Evolutionary conservation across 2,888 invertebrate genomes (phyloP).

Genomic region (Lissonota sp.): DNA sequence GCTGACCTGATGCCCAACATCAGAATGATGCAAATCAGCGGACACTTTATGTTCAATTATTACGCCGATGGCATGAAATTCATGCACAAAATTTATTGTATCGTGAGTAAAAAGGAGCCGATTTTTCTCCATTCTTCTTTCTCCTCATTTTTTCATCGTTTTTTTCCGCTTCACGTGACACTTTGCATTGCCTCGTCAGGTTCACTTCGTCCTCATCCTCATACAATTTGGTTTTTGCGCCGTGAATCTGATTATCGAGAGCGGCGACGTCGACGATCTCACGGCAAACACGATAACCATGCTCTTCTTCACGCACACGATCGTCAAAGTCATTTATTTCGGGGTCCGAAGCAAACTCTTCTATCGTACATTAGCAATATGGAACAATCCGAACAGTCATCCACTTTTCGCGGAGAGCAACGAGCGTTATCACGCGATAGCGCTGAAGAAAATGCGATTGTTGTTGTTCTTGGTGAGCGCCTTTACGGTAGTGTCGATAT

Average conservation of each 20-base stretch:
- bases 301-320: constrained; percentile 91
- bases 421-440: constrained; percentile 90
- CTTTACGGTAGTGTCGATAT: constrained; percentile 87
- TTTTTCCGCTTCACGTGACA: not conserved
- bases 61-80: constrained; percentile 84
- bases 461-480: constrained; percentile 88
- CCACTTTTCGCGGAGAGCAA: constrained; percentile 94
- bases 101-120: constrained; percentile 74
- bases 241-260: constrained; percentile 89
- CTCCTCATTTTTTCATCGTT: not conserved
- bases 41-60: constrained; percentile 93
- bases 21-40: constrained; percentile 90
- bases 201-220: constrained; percentile 87
- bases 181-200: constrained; percentile 64
- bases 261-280: constrained; percentile 90
- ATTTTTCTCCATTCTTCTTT: not conserved
- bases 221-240: constrained; percentile 88
- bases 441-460: constrained; percentile 90
- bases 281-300: constrained; percentile 93
- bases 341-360: constrained; percentile 90
- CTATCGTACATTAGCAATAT: constrained; percentile 91
- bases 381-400: constrained; percentile 94
- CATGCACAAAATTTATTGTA: constrained; percentile 81
- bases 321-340: constrained; percentile 91
- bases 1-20: constrained; percentile 94